Evolutionary conservation across 2,797 vertebrate species (phyloP).

Genomic region (Spea hammondii): DNA sequence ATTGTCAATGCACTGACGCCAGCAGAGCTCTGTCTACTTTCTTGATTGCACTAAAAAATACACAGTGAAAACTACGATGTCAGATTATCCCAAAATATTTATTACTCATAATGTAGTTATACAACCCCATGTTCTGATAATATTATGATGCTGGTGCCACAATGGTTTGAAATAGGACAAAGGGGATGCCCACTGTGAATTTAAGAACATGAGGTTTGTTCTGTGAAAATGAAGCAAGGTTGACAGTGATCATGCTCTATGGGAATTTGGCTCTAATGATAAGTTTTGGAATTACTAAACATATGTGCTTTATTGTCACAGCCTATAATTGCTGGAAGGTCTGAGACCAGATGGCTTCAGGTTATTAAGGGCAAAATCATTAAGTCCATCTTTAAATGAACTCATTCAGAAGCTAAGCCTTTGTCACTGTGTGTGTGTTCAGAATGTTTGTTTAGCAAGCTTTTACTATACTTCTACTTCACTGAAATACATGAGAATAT

Average conservation of each 20-base stretch:
- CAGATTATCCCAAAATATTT: no score
- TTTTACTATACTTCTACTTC: neutral
- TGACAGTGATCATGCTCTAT: conserved; percentile 24
- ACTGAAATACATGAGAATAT: conserved; percentile 1
- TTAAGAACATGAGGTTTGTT: conserved; percentile 10
- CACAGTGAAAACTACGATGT: no score
- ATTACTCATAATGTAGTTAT: no score
- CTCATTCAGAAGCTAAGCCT: conserved; percentile 38
- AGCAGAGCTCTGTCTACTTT: no score
- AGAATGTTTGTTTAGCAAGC: conserved; percentile 20
- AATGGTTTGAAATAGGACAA: neutral
- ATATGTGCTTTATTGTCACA: conserved; percentile 51
- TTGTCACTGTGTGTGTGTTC: conserved; percentile 16
- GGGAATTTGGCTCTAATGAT: conserved; percentile 37
- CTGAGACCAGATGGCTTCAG: conserved; percentile 47
- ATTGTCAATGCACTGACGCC: no score
- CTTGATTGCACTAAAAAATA: no score
- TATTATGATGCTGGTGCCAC: neutral
- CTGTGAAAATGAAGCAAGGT: conserved; percentile 46
- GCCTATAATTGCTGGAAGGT: conserved; percentile 46
- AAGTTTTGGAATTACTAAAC: conserved; percentile 41
- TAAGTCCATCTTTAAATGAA: conserved; percentile 41
- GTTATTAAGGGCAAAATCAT: conserved; percentile 51
- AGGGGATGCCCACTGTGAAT: neutral
- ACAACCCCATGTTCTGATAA: no score